These are phyloP conservation scores for Rhinolophus sinicus DNA, from an alignment of 2,113 vertebrate species.

Conservation along the genomic window DNA sequence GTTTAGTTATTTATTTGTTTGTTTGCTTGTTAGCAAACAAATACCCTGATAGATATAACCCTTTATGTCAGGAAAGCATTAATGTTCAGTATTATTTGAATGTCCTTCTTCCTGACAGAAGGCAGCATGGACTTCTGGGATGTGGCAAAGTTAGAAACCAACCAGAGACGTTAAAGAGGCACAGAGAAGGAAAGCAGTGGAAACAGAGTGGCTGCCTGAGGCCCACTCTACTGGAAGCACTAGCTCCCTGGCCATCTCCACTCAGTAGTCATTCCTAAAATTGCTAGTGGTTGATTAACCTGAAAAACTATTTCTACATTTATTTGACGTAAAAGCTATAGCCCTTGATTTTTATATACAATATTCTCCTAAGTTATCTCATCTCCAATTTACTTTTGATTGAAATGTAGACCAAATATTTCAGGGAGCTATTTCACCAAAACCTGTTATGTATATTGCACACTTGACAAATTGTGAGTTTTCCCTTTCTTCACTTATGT, in stretches of 20 bases:
- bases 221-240: fast-evolving
- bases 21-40: background rate
- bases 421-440: background rate
- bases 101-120: background rate
- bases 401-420: background rate
- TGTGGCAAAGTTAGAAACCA: background rate
- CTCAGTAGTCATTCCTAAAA: background rate
- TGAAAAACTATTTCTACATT: background rate
- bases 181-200: background rate
- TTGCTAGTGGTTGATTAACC: background rate
- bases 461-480: background rate
- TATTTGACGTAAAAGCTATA: background rate
- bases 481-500: background rate
- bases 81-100: background rate
- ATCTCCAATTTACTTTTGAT: background rate
- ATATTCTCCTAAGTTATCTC: background rate
- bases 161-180: background rate
- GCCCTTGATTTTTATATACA: background rate
- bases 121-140: background rate
- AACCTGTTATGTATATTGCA: background rate
- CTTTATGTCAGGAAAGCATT: background rate
- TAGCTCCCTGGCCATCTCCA: background rate
- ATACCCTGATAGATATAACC: background rate
- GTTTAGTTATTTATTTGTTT: background rate
- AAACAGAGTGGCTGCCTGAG: background rate